Percentiles rank a stretch among this genome's conserved stretches.
phyloP scores from a whole-genome alignment of 2,888 invertebrate genomes.

The Panopea generosa region DNA sequence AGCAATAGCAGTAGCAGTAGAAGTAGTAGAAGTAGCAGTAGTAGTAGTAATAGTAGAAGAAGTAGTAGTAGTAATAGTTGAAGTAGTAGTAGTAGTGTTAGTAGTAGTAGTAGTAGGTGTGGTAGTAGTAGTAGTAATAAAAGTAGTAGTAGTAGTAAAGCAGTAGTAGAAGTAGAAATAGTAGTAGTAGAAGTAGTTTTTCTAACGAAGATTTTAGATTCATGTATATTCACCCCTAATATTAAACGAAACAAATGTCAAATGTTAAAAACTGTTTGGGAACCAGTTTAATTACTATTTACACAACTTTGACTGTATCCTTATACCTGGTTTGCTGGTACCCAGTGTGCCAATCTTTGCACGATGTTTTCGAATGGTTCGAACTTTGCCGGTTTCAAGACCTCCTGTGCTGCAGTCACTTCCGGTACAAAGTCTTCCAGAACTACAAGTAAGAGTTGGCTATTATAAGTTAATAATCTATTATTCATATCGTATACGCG shows the following conservation, averaged over 20 bases:
- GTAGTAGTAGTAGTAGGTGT: no score
- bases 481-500: not conserved
- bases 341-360: slow-evolving; percentile 51
- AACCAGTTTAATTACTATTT: no score
- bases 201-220: no score
- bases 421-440: slow-evolving; percentile 63
- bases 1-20: slow-evolving; percentile 11
- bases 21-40: slow-evolving; percentile 12
- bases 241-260: no score
- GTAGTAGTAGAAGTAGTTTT: no score
- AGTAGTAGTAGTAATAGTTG: slow-evolving; percentile 17
- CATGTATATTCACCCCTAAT: no score
- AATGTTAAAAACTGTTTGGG: no score
- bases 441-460: slow-evolving; percentile 19
- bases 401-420: slow-evolving; percentile 26
- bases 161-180: no score
- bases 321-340: slow-evolving; percentile 60
- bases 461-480: not conserved
- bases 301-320: no score
- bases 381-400: slow-evolving; percentile 45
- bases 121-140: slow-evolving; percentile 11
- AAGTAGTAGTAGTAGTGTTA: no score
- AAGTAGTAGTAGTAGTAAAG: slow-evolving; percentile 8
- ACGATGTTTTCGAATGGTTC: slow-evolving; percentile 47
- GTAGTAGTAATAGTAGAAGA: slow-evolving; percentile 12